These are phyloP conservation scores for Drosophila recens DNA, from an alignment of 2,888 invertebrate species.

Conservation along the genomic window DNA sequence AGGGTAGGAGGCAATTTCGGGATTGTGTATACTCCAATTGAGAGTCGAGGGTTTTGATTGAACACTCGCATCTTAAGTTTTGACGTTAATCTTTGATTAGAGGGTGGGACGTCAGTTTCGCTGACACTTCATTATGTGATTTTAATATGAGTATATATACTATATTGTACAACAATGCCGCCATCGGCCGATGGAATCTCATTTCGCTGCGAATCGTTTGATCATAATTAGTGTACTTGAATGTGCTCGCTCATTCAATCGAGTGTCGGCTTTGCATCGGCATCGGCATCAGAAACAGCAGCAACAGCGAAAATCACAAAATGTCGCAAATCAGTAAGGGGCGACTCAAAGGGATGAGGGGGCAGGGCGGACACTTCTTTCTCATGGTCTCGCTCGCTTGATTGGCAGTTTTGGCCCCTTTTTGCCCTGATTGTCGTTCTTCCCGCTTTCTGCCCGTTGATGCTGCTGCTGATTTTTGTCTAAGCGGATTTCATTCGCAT, in stretches of 20 bases:
- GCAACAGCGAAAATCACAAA: slow-evolving; percentile 69
- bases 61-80: slow-evolving; percentile 74
- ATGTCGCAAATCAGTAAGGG: slow-evolving; percentile 73
- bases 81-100: slow-evolving; percentile 77
- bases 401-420: slow-evolving; percentile 57
- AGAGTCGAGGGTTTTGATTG: slow-evolving; percentile 65
- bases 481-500: slow-evolving; percentile 79
- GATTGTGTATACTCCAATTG: slow-evolving; percentile 17
- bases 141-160: slow-evolving; percentile 69
- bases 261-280: slow-evolving; percentile 74
- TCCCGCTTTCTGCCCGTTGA: slow-evolving; percentile 5
- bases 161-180: slow-evolving; percentile 60
- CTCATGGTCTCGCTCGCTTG: slow-evolving; percentile 43
- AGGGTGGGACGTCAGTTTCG: slow-evolving; percentile 55
- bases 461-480: slow-evolving; percentile 46
- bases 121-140: slow-evolving; percentile 80
- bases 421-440: slow-evolving; percentile 34
- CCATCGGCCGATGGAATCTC: slow-evolving; percentile 61
- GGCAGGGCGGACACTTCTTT: slow-evolving; percentile 12
- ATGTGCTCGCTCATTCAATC: slow-evolving; percentile 54
- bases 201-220: slow-evolving; percentile 71
- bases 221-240: slow-evolving; percentile 80
- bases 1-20: neutral
- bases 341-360: neutral
- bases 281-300: slow-evolving; percentile 12